A percentile compares a stretch with the other conserved stretches of the same genome.
Evolutionary conservation across 2,888 invertebrate genomes (phyloP).

Genomic region (Pyrocoelia pectoralis): DNA sequence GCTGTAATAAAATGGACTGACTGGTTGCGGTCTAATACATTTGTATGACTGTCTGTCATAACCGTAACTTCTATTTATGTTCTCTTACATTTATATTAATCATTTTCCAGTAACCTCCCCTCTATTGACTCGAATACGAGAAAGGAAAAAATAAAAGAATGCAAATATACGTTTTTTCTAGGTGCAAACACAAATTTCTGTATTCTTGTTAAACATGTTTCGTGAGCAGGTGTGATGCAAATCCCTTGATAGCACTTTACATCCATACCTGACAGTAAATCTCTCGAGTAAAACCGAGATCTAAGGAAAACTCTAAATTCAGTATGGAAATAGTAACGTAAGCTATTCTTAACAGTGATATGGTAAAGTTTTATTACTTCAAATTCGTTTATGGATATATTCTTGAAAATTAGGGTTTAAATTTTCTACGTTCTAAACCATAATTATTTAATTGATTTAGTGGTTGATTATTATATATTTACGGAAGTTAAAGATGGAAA

Average conservation of each 20-base stretch:
- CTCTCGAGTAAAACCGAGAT: constrained; percentile 9
- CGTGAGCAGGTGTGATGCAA: constrained; percentile 30
- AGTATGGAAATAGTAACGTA: background rate
- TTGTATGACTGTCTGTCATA: constrained; percentile 27
- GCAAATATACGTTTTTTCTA: background rate
- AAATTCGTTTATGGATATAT: too few relatives aligned
- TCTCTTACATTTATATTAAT: constrained; percentile 10
- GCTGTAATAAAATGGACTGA: constrained; percentile 35
- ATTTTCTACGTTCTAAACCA: too few relatives aligned
- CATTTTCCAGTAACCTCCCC: background rate
- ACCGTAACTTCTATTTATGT: constrained; percentile 35
- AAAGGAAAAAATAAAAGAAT: background rate
- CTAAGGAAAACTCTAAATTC: constrained; percentile 7
- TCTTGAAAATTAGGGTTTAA: too few relatives aligned
- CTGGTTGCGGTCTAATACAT: constrained; percentile 33
- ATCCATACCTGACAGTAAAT: constrained; percentile 21
- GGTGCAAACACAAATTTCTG: constrained; percentile 19
- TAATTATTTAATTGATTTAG: too few relatives aligned
- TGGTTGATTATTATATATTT: too few relatives aligned
- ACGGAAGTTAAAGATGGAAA: too few relatives aligned
- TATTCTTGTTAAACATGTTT: constrained; percentile 25
- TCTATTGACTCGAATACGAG: background rate
- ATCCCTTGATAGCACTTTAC: constrained; percentile 28
- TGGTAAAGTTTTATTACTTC: background rate
- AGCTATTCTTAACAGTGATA: background rate